Base-by-base conservation (phyloP, 1,140 invertebrate species). In the Helicoverpa armigera region DNA sequence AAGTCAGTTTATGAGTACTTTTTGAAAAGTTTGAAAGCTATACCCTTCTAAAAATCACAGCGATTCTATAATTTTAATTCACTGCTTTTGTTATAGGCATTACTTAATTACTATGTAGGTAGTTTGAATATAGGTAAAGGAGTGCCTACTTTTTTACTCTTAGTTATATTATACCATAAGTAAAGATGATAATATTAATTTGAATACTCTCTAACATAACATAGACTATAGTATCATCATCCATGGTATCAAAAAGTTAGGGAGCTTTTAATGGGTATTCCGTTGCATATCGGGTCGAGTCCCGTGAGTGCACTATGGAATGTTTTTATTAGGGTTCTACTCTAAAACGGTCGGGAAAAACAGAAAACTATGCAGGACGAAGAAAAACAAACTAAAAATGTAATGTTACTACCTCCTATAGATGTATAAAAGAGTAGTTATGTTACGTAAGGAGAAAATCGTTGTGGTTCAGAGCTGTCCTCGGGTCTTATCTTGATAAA, bases 361-460 rank as follows among this genome's bases (percentile, higher is more conserved):
- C 10, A 31, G 50, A 18, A 51, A 23, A 69, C 35, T 50, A 65
- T 18, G 69, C 18, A 4, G 53, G 69, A 13, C 50, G 23, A 72
- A 12, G 50, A 29, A 70, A 70, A 70, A 23, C n/a, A 18, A 43
- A 13, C 10, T 16, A 29, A 29, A 31, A 70, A 35, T 29, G 31
- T 65, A 11, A 43, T 18, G n/a, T 67, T 50, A 69, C 65, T 43
- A 43, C n/a, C 18, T 12, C 10, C 35, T 48, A 23, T 69, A 50
- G 43, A 69, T 69, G 18, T 58, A 69, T 69, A 69, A 69, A 50
- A 72, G 54, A 51, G 69, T 72, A 72, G 13, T 54, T 31, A 31
- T 29, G 18, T 72, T 72, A 54, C 48, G 18, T 72, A 54, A 18
- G 18, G 12, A 29, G 13, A 43, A 12, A 69, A 69, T 69, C 65